phyloP scores from a whole-genome alignment of 2,113 vertebrate genomes.

The Cephalopterus ornatus region DNA sequence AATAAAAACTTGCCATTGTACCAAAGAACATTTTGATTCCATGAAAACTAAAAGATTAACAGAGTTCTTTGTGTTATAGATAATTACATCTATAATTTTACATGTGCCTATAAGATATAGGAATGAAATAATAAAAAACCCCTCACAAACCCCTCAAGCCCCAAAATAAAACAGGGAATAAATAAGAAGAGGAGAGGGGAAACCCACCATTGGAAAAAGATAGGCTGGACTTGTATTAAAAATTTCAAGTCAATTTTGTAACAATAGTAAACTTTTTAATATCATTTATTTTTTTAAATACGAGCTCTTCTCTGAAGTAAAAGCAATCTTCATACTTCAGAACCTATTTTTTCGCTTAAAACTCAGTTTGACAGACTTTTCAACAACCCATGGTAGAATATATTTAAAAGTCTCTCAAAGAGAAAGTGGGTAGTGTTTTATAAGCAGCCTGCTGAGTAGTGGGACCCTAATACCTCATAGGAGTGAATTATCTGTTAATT shows the following conservation, averaged over 20 bases:
- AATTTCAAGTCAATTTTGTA: neutral
- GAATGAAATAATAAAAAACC: neutral
- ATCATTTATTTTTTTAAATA: neutral
- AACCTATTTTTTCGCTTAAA: neutral
- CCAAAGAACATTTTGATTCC: neutral
- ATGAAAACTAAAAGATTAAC: neutral
- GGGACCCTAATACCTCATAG: neutral
- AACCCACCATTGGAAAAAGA: neutral
- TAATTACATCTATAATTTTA: neutral
- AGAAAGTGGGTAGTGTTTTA: neutral
- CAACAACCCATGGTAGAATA: neutral
- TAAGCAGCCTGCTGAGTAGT: neutral
- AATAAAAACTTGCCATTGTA: neutral
- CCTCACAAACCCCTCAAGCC: fast-evolving
- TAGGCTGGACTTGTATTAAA: neutral
- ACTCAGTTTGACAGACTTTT: neutral
- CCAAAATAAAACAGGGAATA: neutral
- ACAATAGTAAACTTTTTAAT: neutral
- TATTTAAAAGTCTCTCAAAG: neutral
- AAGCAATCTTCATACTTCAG: neutral
- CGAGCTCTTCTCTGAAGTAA: neutral
- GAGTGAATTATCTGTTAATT: neutral
- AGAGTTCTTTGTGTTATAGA: neutral
- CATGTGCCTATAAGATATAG: neutral
- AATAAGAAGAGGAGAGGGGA: neutral